phyloP scores from a whole-genome alignment of 2,113 vertebrate genomes.

The Balaenoptera acutorostrata region DNA sequence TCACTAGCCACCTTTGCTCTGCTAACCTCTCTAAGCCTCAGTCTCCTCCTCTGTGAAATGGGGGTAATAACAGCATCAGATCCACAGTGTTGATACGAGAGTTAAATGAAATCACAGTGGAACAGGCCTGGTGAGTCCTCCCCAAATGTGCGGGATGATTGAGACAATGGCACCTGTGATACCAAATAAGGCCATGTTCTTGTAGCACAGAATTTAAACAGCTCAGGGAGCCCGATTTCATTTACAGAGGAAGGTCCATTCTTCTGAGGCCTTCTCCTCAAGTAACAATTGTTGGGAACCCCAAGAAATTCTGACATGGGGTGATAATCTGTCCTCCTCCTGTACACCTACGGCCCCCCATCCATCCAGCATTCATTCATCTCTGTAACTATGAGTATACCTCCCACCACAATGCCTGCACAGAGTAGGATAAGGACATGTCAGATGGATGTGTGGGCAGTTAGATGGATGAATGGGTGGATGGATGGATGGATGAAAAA shows the following conservation, averaged over 20 bases:
- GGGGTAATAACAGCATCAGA: background rate
- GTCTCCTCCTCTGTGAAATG: background rate
- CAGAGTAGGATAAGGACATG: background rate
- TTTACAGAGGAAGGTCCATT: background rate
- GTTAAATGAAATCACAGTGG: background rate
- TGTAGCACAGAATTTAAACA: background rate
- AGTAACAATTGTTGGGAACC: background rate
- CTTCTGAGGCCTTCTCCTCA: background rate
- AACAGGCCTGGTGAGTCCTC: background rate
- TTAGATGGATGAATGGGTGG: background rate
- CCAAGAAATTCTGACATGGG: background rate
- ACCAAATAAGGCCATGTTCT: background rate
- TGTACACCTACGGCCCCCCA: background rate
- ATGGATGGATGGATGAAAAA: background rate
- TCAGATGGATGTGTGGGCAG: background rate
- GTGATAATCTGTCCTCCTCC: background rate
- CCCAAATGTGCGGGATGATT: background rate
- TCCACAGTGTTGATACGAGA: background rate
- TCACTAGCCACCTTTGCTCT: background rate
- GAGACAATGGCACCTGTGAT: background rate
- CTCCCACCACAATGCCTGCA: background rate
- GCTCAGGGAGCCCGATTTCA: background rate
- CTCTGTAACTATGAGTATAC: background rate
- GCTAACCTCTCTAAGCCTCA: background rate
- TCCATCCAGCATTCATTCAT: background rate